Conservation (phyloP, 2,797 vertebrate genomes). For the Scyliorhinus canicula region DNA sequence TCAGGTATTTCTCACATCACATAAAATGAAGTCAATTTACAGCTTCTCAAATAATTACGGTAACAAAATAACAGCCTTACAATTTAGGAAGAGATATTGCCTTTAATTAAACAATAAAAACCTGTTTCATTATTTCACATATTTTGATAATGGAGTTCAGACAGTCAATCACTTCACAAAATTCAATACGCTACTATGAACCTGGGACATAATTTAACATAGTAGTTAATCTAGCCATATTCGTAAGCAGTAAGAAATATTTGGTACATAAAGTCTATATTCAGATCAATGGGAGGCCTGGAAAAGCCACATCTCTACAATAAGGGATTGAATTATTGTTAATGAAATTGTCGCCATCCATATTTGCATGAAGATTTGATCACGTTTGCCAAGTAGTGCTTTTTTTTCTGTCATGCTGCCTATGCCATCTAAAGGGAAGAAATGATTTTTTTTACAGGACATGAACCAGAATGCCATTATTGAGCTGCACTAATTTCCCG, state of each 20-base stretch:
- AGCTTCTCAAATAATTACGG: conserved; percentile 6
- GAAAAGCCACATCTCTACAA: not conserved
- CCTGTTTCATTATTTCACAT: conserved; percentile 13
- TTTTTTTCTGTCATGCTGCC: not conserved
- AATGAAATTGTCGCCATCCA: not conserved
- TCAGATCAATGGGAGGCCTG: not conserved
- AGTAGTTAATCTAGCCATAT: not conserved
- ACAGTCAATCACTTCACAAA: not conserved
- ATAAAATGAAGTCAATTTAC: not conserved
- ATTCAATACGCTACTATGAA: not conserved
- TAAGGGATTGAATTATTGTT: conserved; percentile 15
- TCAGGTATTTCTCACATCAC: not conserved
- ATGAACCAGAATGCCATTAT: conserved; percentile 96
- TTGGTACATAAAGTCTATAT: not conserved
- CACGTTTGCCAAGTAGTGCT: not conserved
- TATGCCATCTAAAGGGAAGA: not conserved
- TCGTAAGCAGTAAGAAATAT: not conserved
- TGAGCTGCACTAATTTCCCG: conserved; percentile 95
- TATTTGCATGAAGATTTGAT: not conserved
- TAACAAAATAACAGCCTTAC: not conserved
- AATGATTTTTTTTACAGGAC: conserved; percentile 64
- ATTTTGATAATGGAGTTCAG: not conserved
- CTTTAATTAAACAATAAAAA: conserved; percentile 31
- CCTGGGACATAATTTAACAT: not conserved
- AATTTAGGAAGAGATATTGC: not conserved